Base-by-base conservation (phyloP, 2,113 vertebrate genomes). In the Trinectes maculatus region DNA sequence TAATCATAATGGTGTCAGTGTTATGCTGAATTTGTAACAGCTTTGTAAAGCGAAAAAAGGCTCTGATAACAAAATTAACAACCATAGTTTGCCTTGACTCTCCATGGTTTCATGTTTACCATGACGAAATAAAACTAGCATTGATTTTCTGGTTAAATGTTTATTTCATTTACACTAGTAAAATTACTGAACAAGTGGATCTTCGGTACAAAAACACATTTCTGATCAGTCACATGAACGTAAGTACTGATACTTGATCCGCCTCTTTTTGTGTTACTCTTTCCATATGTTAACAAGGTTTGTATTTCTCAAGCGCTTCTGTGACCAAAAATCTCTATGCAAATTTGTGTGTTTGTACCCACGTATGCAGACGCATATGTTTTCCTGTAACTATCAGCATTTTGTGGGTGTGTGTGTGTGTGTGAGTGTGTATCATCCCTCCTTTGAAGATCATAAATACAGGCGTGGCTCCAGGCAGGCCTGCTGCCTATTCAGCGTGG, bases 361-460 rank as follows among this genome's bases (percentile, higher is more conserved):
- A 61, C 21, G 18, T 67, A 63, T 83, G 53, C 43, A 31, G 13
- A 64, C 59, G 64, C 82, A 84, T 72, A 76, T 84, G 77, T 83
- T 80, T 89, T 87, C 77, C 76, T 76, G 81, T 77, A 86, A 86
- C 68, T 83, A 77, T 89, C 75, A 73, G 42, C 61, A 81, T 83
- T 84, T 79, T 74, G 70, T 80, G 81, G 80, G 63, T 59, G 74
- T 63, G 69, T 33, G 54, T 61, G 68, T 83, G 74, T 81, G 86
- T 89, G 80, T 52, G 28, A 18, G 49, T 31, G 49, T 7, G 49
- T 33, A 33, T 89, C 87, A 89, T 89, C 89, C 71, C 80, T 80
- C 67, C 68, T 92, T 90, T 90, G 85, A 89, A 87, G 86, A 80
- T 88, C 85, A 89, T 87, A 89, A 90, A 90, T 85, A 87, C 85